phyloP scores from a whole-genome alignment of 2,797 vertebrate genomes.

The Phoeniculus purpureus region DNA sequence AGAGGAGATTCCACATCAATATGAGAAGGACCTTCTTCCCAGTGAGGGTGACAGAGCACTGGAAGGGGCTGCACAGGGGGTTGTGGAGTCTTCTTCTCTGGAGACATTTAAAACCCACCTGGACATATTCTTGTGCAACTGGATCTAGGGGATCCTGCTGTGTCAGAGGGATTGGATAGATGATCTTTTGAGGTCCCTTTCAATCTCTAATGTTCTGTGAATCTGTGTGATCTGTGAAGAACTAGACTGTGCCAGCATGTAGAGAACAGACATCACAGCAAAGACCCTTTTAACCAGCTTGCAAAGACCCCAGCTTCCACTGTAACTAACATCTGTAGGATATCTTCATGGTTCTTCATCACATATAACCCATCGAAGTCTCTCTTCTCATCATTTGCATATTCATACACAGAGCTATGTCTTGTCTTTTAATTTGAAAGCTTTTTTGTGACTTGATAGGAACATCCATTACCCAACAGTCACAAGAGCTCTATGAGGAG shows the following conservation, averaged over 20 bases:
- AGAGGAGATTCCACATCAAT: too few species aligned
- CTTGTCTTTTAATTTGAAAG: constrained; percentile 20
- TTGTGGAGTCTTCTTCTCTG: too few species aligned
- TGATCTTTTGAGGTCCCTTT: too few species aligned
- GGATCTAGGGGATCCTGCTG: too few species aligned
- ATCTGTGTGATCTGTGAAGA: background rate
- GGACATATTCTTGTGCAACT: too few species aligned
- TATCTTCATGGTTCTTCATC: background rate
- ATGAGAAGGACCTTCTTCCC: too few species aligned
- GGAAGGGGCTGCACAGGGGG: too few species aligned
- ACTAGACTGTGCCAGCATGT: rapidly evolving
- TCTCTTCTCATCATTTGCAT: background rate
- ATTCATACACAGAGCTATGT: rapidly evolving
- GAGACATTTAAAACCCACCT: too few species aligned
- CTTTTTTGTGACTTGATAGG: background rate
- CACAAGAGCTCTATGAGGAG: background rate
- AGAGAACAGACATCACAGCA: background rate
- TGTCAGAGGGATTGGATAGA: too few species aligned
- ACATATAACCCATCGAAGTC: background rate
- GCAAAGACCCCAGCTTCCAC: background rate
- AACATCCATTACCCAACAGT: background rate
- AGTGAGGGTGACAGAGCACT: too few species aligned
- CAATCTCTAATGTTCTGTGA: too few species aligned
- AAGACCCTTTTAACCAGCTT: background rate
- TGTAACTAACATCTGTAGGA: background rate